These are phyloP conservation scores for Aphyosemion australe DNA, from an alignment of 2,113 vertebrate species.

Conservation along the genomic window DNA sequence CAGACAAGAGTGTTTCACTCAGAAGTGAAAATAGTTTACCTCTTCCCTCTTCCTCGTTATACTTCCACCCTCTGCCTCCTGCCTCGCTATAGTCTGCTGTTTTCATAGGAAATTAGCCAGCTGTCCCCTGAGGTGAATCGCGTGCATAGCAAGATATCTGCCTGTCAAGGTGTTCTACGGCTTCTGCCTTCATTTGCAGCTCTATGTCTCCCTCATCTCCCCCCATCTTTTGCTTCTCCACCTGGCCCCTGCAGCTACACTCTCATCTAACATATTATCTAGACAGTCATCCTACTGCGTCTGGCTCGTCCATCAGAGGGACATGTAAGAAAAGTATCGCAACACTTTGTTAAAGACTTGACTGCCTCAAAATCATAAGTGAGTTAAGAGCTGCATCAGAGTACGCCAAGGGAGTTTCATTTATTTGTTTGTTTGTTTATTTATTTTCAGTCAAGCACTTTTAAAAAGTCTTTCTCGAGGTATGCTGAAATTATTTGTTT, in stretches of 20 bases:
- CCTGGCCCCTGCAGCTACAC: conserved; percentile 43
- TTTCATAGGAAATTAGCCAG: conserved; percentile 77
- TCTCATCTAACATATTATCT: conserved; percentile 33
- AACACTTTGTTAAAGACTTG: conserved; percentile 30
- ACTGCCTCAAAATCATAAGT: conserved; percentile 11
- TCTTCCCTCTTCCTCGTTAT: conserved; percentile 42
- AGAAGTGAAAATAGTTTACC: conserved; percentile 58
- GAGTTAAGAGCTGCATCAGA: conserved; percentile 10
- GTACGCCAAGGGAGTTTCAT: neutral
- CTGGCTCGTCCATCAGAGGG: conserved; percentile 36
- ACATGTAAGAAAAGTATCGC: conserved; percentile 31
- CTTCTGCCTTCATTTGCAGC: conserved; percentile 58
- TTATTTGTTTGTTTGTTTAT: neutral
- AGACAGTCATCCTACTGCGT: conserved; percentile 19
- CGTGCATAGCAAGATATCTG: conserved; percentile 69
- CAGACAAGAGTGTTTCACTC: conserved; percentile 33
- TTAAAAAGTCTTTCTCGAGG: neutral
- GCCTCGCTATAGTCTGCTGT: conserved; percentile 66
- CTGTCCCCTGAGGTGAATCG: conserved; percentile 66
- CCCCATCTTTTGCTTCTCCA: conserved; percentile 10
- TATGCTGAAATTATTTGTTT: neutral
- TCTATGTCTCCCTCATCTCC: conserved; percentile 21
- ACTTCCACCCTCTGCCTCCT: conserved; percentile 55
- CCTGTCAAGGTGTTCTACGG: conserved; percentile 66
- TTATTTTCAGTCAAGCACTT: neutral